Conservation (phyloP, 2,113 vertebrate genomes). For the Hylia prasina region DNA sequence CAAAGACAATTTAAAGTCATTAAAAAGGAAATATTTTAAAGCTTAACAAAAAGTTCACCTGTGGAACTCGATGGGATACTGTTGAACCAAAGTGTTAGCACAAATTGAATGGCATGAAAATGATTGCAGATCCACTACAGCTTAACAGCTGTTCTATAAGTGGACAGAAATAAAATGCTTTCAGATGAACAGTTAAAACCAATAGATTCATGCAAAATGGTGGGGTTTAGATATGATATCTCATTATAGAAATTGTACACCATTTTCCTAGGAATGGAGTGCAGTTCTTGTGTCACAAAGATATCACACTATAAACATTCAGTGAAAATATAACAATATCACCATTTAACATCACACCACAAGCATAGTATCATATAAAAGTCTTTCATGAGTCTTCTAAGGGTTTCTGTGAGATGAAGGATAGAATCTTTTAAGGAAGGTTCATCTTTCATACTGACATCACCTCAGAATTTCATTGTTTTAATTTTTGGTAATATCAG, state of each 20-base stretch:
- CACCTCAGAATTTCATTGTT: not conserved
- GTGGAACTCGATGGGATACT: not conserved
- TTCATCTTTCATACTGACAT: not conserved
- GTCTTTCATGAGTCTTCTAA: not conserved
- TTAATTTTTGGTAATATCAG: not conserved
- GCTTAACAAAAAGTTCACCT: not conserved
- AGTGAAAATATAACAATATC: not conserved
- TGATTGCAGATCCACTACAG: not conserved
- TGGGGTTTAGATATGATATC: not conserved
- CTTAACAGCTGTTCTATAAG: not conserved
- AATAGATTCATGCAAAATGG: not conserved
- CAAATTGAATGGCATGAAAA: not conserved
- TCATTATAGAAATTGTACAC: not conserved
- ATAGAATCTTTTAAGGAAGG: not conserved
- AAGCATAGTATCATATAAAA: not conserved
- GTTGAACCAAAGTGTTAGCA: not conserved
- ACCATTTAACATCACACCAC: not conserved
- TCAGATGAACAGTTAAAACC: not conserved
- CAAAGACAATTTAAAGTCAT: not conserved
- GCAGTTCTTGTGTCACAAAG: not conserved
- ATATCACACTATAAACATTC: not conserved
- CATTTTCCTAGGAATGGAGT: not conserved
- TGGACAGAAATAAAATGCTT: not conserved
- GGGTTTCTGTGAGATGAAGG: not conserved
- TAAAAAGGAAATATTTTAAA: not conserved